A percentile compares a stretch with the other conserved stretches of the same genome.
phyloP scores from a whole-genome alignment of 2,888 invertebrate species.

The Crossocerus cetratus region DNA sequence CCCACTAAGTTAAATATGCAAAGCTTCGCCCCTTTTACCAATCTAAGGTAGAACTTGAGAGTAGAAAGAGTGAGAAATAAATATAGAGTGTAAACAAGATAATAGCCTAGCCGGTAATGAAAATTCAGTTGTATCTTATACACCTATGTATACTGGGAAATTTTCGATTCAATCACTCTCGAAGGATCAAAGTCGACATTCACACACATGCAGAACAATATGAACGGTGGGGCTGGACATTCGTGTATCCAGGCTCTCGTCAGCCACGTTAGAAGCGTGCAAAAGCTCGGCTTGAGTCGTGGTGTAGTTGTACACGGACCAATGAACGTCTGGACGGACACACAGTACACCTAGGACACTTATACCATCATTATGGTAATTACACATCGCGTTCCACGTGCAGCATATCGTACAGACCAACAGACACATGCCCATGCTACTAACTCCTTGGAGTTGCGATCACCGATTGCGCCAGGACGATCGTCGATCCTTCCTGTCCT shows the following conservation, averaged over 20 bases:
- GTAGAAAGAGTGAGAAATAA: no score
- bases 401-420: slow-evolving; percentile 57
- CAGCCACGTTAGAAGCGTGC: slow-evolving; percentile 67
- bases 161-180: neutral
- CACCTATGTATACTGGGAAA: neutral
- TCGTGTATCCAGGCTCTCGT: slow-evolving; percentile 46
- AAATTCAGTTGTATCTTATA: neutral
- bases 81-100: no score
- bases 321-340: slow-evolving; percentile 12
- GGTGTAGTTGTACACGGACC: slow-evolving; percentile 15
- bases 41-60: no score
- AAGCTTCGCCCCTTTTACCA: no score
- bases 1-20: no score
- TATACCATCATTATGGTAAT: neutral
- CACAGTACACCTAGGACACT: slow-evolving; percentile 4
- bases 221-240: slow-evolving; percentile 44
- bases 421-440: slow-evolving; percentile 71
- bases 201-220: slow-evolving; percentile 51
- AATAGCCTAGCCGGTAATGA: neutral
- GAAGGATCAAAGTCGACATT: slow-evolving; percentile 30
- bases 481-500: slow-evolving; percentile 54
- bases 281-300: slow-evolving; percentile 65
- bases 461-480: slow-evolving; percentile 54
- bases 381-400: slow-evolving; percentile 4
- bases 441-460: slow-evolving; percentile 56